These are phyloP conservation scores for Pelagia noctiluca DNA, from an alignment of 30 jellyfish, hydroid and myxozoan species.

Conservation along the genomic window DNA sequence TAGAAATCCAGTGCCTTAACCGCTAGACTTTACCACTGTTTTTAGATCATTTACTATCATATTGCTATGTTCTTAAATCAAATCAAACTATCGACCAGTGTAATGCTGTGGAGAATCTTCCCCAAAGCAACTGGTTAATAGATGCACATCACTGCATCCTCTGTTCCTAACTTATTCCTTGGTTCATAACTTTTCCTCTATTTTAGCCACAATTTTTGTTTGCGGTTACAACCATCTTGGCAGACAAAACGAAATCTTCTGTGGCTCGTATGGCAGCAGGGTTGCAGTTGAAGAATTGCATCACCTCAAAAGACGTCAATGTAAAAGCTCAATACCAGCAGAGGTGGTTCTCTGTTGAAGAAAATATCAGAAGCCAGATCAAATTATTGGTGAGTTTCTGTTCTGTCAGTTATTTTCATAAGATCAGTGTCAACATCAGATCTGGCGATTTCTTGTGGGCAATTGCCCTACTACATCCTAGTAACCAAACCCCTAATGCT, in stretches of 20 bases:
- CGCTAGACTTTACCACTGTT: too few species aligned
- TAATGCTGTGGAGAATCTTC: too few species aligned
- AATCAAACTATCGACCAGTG: too few species aligned
- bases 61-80: too few species aligned
- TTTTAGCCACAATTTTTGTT: slow-evolving; percentile 84
- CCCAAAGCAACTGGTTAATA: not conserved
- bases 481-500: too few species aligned
- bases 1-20: too few species aligned
- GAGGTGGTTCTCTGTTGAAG: slow-evolving; percentile 88
- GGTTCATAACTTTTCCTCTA: not conserved
- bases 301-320: slow-evolving; percentile 79
- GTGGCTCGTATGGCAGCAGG: slow-evolving; percentile 97
- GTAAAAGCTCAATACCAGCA: slow-evolving; percentile 78
- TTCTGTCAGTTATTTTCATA: not conserved
- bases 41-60: too few species aligned
- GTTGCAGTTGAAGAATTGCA: slow-evolving; percentile 83
- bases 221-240: slow-evolving; percentile 77
- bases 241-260: slow-evolving; percentile 73
- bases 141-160: not conserved
- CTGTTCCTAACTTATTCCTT: not conserved
- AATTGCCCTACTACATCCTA: too few species aligned
- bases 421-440: not conserved
- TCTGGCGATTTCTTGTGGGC: too few species aligned
- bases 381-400: slow-evolving; percentile 66
- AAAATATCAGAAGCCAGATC: slow-evolving; percentile 69